phyloP scores from a whole-genome alignment of 1,140 invertebrate genomes.

The Colletes gigas region DNA sequence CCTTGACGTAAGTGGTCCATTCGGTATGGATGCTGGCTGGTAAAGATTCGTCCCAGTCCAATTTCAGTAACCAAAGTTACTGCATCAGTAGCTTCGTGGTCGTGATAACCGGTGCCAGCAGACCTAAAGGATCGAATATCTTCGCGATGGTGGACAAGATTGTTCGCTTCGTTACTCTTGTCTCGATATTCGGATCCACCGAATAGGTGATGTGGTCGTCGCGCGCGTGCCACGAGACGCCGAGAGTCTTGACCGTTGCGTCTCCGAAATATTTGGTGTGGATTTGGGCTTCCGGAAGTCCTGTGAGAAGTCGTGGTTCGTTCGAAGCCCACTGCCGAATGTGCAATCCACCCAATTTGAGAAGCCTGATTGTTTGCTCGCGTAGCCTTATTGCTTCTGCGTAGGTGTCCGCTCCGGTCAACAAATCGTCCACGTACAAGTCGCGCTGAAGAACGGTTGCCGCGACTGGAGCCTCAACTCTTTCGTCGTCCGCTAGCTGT shows the following conservation, averaged over 20 bases:
- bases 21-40: too few relatives aligned
- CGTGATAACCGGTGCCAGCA: too few relatives aligned
- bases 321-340: neutral
- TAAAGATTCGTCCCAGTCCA: too few relatives aligned
- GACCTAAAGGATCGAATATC: too few relatives aligned
- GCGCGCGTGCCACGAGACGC: neutral
- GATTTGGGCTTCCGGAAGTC: too few relatives aligned
- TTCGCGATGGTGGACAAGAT: too few relatives aligned
- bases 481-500: neutral
- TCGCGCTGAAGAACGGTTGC: neutral
- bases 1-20: too few relatives aligned
- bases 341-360: neutral
- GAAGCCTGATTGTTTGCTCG: neutral
- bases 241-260: conserved; percentile 11
- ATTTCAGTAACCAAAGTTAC: too few relatives aligned
- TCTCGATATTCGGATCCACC: neutral
- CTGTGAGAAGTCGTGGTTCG: too few relatives aligned
- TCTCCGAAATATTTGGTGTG: neutral
- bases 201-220: conserved; percentile 2
- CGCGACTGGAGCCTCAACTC: neutral
- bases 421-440: conserved; percentile 11
- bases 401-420: neutral
- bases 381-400: neutral
- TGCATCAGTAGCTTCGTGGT: too few relatives aligned
- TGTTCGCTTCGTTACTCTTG: too few relatives aligned